Base-by-base conservation (phyloP, 2,888 invertebrate genomes). In the Pandemis heparana region DNA sequence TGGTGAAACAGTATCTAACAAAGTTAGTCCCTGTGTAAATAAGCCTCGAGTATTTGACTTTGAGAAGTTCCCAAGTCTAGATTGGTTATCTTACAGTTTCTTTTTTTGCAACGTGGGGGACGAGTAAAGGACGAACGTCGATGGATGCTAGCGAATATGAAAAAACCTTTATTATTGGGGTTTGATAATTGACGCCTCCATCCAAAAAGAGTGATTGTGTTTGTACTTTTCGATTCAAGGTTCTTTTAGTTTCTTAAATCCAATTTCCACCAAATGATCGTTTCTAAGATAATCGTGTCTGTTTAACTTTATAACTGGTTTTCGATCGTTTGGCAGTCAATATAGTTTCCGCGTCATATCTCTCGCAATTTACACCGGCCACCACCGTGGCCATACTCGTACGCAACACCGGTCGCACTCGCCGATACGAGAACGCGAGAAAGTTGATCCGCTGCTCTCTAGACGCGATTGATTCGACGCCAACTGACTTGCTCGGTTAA, bases 381-480 rank as follows among this genome's bases (percentile, higher is more conserved):
- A 18, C 60, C 65, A 32, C 48, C 39, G 38, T 59, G 66, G 53
- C 72, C 71, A 68, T 69, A 79, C 79, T 77, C 80, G 84, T 84
- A 80, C 60, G 81, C 75, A 75, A 79, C 85, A 83, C 85, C 83
- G 83, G 85, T 84, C 81, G 81, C 75, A 76, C 79, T 77, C 79
- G 84, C 82, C 85, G 85, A 87, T 87, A 89, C 86, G 85, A 89
- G 88, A 89, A 85, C 87, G 84, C 86, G 91, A 85, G 93, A 93
- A 93, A 93, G 93, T 92, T 90, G 91, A 84, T 80, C 80, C 79
- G 87, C 86, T 87, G 87, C 91, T 92, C 93, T 92, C 89, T 85
- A 87, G 85, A 73, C 80, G 78, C 83, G 83, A 87, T 88, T 87
- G 89, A 88, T 88, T 87, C 87, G 78, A 85, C 83, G 83, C 81